Evolutionary conservation across 2,888 invertebrate species (phyloP), one percentile per base, ranked within the genome.

Genomic region (Adelphocoris suturalis): DNA sequence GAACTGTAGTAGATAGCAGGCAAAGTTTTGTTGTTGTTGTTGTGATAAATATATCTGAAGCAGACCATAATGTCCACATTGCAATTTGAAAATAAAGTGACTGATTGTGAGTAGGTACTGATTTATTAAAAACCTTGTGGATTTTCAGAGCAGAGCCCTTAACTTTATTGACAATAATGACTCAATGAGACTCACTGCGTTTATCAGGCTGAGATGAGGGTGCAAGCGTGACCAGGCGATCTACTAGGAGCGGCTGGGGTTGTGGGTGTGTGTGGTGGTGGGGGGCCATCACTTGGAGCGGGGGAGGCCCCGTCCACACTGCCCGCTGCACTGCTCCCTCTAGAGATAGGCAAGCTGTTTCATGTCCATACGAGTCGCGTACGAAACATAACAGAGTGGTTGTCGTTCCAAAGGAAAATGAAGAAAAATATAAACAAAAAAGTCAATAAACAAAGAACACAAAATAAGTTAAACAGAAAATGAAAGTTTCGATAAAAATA

Each of bases 321-420:
- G 96, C 95, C 93, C 96, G 96, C 91, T 96, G 96, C 91, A 96
- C 68, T 37, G 86, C 61, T n/a, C 86, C 86, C 46, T 86, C 86
- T 68, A 86, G 86, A 86, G 86, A 86, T 19, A 86, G 19, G 68
- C 86, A 86, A 75, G 86, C 86, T 86, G 47, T 86, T 86, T 68
- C 47, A 46, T 46, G 27, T 52, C 68, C 85, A 19, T 48, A 68
- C 28, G 48, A 46, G 23, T 47, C 9, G 52, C 52, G 82, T 52
- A 48, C 11, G 52, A 52, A 48, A 52, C 19, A 80, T 37, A 80
- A 80, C 47, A 80, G 47, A 5, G 78, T 11, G 28, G 46, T 80
- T 80, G 68, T 68, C 52, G 82, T 52, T 28, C 85, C 57, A 13
- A 86, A 86, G 12, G 13, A 86, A 57, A 61, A 75, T 9, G 16